Percentiles rank a stretch among this genome's conserved stretches.
These are phyloP conservation scores for Heliconius himera DNA, from an alignment of 1,140 invertebrate species.

Conservation along the genomic window DNA sequence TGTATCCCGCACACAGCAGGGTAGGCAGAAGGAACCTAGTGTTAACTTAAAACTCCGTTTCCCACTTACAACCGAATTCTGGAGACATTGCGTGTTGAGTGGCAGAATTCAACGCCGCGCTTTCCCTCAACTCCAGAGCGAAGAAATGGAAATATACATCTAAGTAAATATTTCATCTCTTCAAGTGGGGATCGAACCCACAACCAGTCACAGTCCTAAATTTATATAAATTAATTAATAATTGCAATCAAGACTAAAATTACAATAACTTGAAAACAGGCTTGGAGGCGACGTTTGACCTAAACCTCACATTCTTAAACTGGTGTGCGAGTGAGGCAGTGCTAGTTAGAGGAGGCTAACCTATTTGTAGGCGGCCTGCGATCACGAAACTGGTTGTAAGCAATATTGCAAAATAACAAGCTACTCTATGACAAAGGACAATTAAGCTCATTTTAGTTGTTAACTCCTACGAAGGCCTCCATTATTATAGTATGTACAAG, in stretches of 20 bases:
- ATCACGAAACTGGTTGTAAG: constrained; percentile 67
- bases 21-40: too few species aligned
- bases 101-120: too few species aligned
- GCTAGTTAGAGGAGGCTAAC: constrained; percentile 41
- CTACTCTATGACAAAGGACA: constrained; percentile 43
- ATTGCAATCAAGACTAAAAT: not conserved
- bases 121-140: too few species aligned
- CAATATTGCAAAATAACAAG: constrained; percentile 44
- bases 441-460: constrained; percentile 51
- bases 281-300: constrained; percentile 56
- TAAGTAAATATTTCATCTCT: too few species aligned
- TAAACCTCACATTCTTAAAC: constrained; percentile 63
- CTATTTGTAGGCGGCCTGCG: constrained; percentile 56
- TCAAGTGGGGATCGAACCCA: too few species aligned
- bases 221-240: not conserved
- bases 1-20: too few species aligned
- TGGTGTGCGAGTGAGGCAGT: constrained; percentile 46
- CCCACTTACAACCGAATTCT: too few species aligned
- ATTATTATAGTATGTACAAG: constrained; percentile 54
- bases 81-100: too few species aligned
- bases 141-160: too few species aligned
- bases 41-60: too few species aligned
- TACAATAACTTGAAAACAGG: constrained; percentile 29
- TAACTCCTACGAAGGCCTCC: constrained; percentile 31
- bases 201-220: too few species aligned